Base-by-base conservation (phyloP, 2,113 vertebrate genomes). In the Peucedramus taeniatus region DNA sequence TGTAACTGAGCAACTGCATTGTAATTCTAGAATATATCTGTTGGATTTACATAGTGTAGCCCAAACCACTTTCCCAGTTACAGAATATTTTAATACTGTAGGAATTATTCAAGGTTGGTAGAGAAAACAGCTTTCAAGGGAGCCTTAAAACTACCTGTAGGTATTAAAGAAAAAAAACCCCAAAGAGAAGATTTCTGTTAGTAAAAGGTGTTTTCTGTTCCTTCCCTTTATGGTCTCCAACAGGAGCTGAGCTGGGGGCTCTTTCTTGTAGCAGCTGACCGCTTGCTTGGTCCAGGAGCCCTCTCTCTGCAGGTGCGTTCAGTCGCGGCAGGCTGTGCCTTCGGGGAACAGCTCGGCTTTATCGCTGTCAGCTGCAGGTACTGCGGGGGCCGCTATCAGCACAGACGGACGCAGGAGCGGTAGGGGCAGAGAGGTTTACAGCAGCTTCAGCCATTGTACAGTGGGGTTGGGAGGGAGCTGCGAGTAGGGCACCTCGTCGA, bases 401-500 rank as follows among this genome's bases (percentile, higher is more conserved):
- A 10, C 60, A 5, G 4, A 3, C 5, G 30, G 42, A 1, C 6
- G 68, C 33, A 7, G 54, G 28, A 16, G 68, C 56, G 4, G 39
- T 7, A 11, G 17, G 37, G 64, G 15, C 26, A 12, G 37, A 16
- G 80, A 59, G 44, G 11, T 24, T 63, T 14, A 11, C 16, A 4
- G 21, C 35, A 9, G 40, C 66, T 44, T 20, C 27, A 44, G 45
- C 53, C 28, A 2, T 9, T 3, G 53, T 24, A 2, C 24, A 1
- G 10, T 4, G 47, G 14, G 7, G 7, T 2, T 15, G 64, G 31
- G 24, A 71, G n/a, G 12, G 15, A 11, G 37, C 37, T 50, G 23
- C 11, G 6, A 4, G 0, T 9, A 5, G 37, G 10, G 27, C 66
- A 9, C 50, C 9, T 35, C 16, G 16, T 7, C 12, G 20, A 19